A percentile compares a stretch with the other conserved stretches of the same genome.
Conservation (phyloP, 2,888 invertebrate genomes). For the Axea sp. region DNA sequence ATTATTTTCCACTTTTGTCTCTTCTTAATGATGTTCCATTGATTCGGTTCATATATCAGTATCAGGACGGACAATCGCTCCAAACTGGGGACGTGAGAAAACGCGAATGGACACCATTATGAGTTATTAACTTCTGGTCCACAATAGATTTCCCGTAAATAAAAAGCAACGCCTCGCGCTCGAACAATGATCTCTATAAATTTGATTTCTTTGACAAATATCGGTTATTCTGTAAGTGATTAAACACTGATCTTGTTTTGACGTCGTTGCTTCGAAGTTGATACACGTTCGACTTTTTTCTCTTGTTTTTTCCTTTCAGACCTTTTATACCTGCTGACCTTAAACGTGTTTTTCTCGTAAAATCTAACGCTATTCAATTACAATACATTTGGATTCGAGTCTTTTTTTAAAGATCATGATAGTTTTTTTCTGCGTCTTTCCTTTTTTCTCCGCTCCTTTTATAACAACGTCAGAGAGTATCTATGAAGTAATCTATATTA, state of each 20-base stretch:
- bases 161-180: constrained; percentile 25
- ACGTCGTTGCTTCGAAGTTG: constrained; percentile 43
- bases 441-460: constrained; percentile 5
- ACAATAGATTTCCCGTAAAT: constrained; percentile 19
- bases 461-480: background rate
- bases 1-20: constrained; percentile 31
- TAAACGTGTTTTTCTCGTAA: constrained; percentile 39
- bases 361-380: constrained; percentile 43
- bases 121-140: constrained; percentile 39
- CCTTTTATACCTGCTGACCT: constrained; percentile 24
- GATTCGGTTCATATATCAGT: constrained; percentile 34
- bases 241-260: constrained; percentile 55
- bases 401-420: constrained; percentile 31
- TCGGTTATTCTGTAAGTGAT: constrained; percentile 50
- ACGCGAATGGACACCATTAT: constrained; percentile 37
- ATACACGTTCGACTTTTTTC: constrained; percentile 25
- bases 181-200: constrained; percentile 24
- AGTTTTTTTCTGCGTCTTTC: constrained; percentile 12
- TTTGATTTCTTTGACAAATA: constrained; percentile 49
- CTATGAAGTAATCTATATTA: constrained; percentile 36
- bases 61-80: constrained; percentile 28
- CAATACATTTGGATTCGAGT: constrained; percentile 40
- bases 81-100: constrained; percentile 43
- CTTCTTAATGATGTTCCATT: constrained; percentile 20
- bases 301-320: constrained; percentile 1